phyloP scores from a whole-genome alignment of 2,113 vertebrate genomes.

The Triplophysa siluroides region DNA sequence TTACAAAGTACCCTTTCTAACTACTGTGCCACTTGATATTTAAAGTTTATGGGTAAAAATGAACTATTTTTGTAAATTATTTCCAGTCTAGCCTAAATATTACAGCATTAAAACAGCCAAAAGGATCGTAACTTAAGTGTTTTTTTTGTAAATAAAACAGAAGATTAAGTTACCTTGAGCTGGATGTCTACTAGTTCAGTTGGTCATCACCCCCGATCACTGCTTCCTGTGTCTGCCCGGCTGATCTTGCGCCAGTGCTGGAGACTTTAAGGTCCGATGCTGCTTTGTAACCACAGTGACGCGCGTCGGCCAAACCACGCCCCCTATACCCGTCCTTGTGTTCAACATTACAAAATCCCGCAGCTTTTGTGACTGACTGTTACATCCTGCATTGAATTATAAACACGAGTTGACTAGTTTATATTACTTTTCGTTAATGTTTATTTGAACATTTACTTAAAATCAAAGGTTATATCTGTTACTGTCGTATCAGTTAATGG shows the following conservation, averaged over 20 bases:
- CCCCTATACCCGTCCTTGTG: not conserved
- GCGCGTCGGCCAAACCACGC: not conserved
- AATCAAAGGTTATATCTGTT: too few relatives aligned
- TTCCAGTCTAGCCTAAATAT: not conserved
- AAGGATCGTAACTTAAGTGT: too few relatives aligned
- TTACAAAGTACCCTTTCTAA: not conserved
- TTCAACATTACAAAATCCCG: too few relatives aligned
- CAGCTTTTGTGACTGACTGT: too few relatives aligned
- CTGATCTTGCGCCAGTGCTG: not conserved
- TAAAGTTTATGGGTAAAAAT: not conserved
- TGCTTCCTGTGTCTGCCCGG: not conserved
- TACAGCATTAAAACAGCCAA: not conserved
- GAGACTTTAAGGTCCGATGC: not conserved
- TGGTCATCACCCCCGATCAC: not conserved
- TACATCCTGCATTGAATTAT: too few relatives aligned
- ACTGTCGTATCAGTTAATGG: too few relatives aligned
- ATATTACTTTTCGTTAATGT: too few relatives aligned
- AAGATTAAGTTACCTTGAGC: not conserved
- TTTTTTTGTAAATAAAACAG: not conserved
- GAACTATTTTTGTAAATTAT: not conserved
- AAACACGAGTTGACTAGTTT: too few relatives aligned
- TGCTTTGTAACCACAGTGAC: slow-evolving; percentile 9
- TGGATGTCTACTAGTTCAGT: not conserved
- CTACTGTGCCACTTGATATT: not conserved
- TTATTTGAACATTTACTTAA: too few relatives aligned